Evolutionary conservation across 2,888 invertebrate genomes (phyloP), one percentile per base, ranked within the genome.

Genomic region (Cacoxenus indagator): DNA sequence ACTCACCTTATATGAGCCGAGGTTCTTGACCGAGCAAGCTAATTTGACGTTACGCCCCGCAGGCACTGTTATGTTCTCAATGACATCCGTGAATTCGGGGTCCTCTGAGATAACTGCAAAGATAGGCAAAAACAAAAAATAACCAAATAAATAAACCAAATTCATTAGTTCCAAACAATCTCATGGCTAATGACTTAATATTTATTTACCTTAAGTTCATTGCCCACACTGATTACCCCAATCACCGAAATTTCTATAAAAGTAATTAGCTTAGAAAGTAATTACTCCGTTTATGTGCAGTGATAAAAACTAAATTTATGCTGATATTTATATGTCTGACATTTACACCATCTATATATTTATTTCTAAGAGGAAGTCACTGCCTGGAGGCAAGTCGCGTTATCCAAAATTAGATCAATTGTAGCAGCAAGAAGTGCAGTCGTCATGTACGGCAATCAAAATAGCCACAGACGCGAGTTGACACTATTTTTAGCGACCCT

Each of bases 61-160:
- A 71, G 96, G 94, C 75, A 96, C 95, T 66, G 96, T 96, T 81
- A 95, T 93, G 89, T 96, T 96, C 87, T 95, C 94, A 84, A 96
- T 96, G 83, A 94, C 92, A 88, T 96, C 96, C 70, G 95, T 93
- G 89, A 96, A 96, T 88, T 96, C 95, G 1, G 96, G 96, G 89
- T 96, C 96, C 83, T 94, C 93, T 51, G 92, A 91, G 77, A 93
- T 92, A 77, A 89, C 91, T 94, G 92, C 72, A 93, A 92, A 88
- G 89, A 89, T 83, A 85, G 74, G 70, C 68, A 65, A 76, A 22
- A 65, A 70, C 70, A 62, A 51, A 26, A 67, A 43, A 62, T 6
- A 55, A 26, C 14, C 26, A 51, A 62, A 19, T 70, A 45, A 55
- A 37, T 67, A 64, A 72, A 73, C 72, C 76, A 68, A 71, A 31